A percentile compares a stretch with the other conserved stretches of the same genome.
Evolutionary conservation across 2,888 invertebrate genomes (phyloP).

Genomic region (Atrina japonica): DNA sequence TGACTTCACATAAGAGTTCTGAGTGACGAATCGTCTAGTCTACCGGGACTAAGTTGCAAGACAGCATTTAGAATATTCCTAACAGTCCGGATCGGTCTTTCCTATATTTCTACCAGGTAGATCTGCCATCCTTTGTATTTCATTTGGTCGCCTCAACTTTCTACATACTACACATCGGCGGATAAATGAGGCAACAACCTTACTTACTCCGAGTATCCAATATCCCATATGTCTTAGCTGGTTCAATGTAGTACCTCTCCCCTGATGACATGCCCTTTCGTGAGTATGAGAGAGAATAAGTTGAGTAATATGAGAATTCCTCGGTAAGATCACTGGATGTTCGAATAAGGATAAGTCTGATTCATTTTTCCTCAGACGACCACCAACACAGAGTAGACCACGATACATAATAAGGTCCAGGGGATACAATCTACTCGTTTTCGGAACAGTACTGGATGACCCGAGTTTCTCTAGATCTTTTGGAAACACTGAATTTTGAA

Average conservation of each 20-base stretch:
- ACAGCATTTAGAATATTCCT: constrained; percentile 51
- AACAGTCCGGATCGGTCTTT: constrained; percentile 57
- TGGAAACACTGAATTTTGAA: constrained; percentile 28
- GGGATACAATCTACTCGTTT: constrained; percentile 31
- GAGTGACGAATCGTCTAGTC: constrained; percentile 33
- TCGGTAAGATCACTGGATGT: constrained; percentile 57
- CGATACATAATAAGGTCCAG: constrained; percentile 34
- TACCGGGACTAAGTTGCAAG: constrained; percentile 36
- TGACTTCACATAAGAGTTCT: constrained; percentile 29
- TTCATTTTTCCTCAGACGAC: constrained; percentile 36
- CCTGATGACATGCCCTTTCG: constrained; percentile 47
- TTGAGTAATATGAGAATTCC: constrained; percentile 44
- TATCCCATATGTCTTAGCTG: constrained; percentile 43
- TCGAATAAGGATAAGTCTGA: constrained; percentile 24
- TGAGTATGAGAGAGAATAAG: constrained; percentile 49
- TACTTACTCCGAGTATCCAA: constrained; percentile 52
- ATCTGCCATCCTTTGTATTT: constrained; percentile 20
- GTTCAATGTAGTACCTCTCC: constrained; percentile 51
- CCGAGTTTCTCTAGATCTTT: constrained; percentile 15
- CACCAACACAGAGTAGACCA: constrained; percentile 35
- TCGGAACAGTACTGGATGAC: constrained; percentile 14
- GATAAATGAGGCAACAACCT: constrained; percentile 38
- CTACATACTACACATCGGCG: constrained; percentile 41
- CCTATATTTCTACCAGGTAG: constrained; percentile 57
- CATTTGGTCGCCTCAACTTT: constrained; percentile 21